These are phyloP conservation scores for Psittacula echo DNA, from an alignment of 2,797 vertebrate genomes.

Conservation along the genomic window DNA sequence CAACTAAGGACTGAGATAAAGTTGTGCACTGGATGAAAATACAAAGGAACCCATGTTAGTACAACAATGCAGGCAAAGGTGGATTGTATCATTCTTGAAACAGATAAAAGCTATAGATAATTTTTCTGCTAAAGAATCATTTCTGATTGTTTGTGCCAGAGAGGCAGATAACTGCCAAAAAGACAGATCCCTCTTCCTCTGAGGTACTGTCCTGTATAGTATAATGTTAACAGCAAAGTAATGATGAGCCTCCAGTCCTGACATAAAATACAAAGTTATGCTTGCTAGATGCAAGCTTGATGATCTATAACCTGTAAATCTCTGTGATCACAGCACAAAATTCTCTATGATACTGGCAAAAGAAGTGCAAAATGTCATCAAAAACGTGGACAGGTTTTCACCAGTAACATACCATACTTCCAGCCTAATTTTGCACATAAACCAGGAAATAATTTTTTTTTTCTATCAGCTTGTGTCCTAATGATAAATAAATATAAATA, in stretches of 20 bases:
- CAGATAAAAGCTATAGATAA: conserved; percentile 71
- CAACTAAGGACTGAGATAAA: conserved; percentile 1
- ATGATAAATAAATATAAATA: background rate
- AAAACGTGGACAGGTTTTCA: background rate
- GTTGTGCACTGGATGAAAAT: conserved; percentile 26
- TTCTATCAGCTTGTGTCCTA: background rate
- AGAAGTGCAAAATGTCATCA: conserved; percentile 15
- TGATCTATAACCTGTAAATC: conserved; percentile 73
- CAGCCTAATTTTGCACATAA: background rate
- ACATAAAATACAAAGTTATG: conserved; percentile 83
- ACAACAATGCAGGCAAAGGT: conserved; percentile 49
- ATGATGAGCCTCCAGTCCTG: conserved; percentile 78
- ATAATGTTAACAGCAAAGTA: conserved; percentile 81
- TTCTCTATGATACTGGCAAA: conserved; percentile 1
- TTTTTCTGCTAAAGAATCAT: conserved; percentile 78
- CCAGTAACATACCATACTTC: background rate
- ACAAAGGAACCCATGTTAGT: conserved; percentile 19
- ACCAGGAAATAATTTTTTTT: background rate
- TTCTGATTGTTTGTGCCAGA: conserved; percentile 79
- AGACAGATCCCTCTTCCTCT: conserved; percentile 78
- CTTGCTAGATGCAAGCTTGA: conserved; percentile 64
- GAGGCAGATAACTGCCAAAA: conserved; percentile 81
- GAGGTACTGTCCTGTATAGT: conserved; percentile 78
- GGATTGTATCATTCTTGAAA: conserved; percentile 67
- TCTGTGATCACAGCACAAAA: conserved; percentile 29